phyloP scores from a whole-genome alignment of 2,797 vertebrate genomes.

The Tachyglossus aculeatus region DNA sequence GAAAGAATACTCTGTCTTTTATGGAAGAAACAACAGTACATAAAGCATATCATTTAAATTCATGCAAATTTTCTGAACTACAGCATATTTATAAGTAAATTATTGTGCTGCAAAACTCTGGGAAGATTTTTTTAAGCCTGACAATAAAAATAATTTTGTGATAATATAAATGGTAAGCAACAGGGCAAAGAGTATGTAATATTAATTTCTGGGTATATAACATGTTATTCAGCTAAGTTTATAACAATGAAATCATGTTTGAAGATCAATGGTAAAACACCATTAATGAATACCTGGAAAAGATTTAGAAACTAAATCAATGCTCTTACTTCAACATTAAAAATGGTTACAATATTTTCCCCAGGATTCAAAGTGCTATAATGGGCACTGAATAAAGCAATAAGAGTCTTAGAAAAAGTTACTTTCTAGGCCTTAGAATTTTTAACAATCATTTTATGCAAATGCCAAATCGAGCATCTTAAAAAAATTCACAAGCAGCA shows the following conservation, averaged over 20 bases:
- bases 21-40: conserved; percentile 22
- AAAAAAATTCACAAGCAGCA: background rate
- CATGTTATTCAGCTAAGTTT: conserved; percentile 25
- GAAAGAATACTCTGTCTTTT: conserved; percentile 22
- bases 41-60: conserved; percentile 22
- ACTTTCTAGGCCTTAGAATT: conserved; percentile 21
- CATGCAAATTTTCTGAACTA: conserved; percentile 17
- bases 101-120: background rate
- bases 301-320: conserved; percentile 44
- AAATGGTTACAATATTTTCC: conserved; percentile 42
- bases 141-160: conserved; percentile 26
- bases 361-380: conserved; percentile 11
- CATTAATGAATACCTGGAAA: conserved; percentile 42
- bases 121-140: conserved; percentile 14
- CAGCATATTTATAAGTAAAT: conserved; percentile 11
- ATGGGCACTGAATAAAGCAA: conserved; percentile 19
- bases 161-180: conserved; percentile 34
- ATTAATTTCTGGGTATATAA: conserved; percentile 37
- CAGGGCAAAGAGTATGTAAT: conserved; percentile 14
- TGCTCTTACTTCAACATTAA: conserved; percentile 42
- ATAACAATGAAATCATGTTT: conserved; percentile 48
- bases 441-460: conserved; percentile 17
- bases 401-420: background rate
- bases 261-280: conserved; percentile 40
- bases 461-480: background rate